Base-by-base conservation (phyloP, 2,113 vertebrate species). In the Danionella cerebrum region DNA sequence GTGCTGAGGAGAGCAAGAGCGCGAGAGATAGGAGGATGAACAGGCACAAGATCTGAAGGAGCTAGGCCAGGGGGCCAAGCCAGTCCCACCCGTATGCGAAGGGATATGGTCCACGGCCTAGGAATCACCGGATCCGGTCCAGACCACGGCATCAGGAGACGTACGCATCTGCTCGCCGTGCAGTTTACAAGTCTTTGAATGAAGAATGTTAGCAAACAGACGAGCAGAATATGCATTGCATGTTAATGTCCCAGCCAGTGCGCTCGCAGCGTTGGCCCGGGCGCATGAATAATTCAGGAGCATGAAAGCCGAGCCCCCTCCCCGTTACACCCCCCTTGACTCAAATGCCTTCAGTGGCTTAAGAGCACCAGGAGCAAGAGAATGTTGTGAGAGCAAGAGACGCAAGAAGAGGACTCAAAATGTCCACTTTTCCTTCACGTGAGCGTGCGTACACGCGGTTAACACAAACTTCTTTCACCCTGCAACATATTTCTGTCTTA, bases 151-250 rank as follows among this genome's bases (percentile, higher is more conserved):
- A 85, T 89, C 85, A 88, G 87, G 80, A 89, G 86, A 83, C 87
- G 87, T 87, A 83, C 88, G 90, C 89, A 69, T 91, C 90, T 86
- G 89, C 89, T 89, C 81, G 88, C 90, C 91, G 91, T 89, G 88
- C 89, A 89, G 90, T 90, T 93, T 93, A 92, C 91, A 89, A 90
- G 90, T 90, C 92, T 89, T 86, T 93, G 91, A 94, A 94, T 92
- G 91, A 93, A 89, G 91, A 94, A 92, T 93, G 92, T 93, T 87
- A 90, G 87, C 87, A 94, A 93, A 94, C 91, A 94, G 89, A 92
- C 90, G 90, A 86, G 85, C 89, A 86, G 90, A 89, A 88, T 89
- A 91, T 89, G 85, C 86, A 87, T 76, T 90, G 90, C 90, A 92
- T 91, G 91, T 90, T 91, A 91, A 90, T 90, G 82, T 72, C 84